A percentile compares a stretch with the other conserved stretches of the same genome.
Evolutionary conservation across 2,888 invertebrate genomes (phyloP).

Genomic region (Cheilosia scutellata): DNA sequence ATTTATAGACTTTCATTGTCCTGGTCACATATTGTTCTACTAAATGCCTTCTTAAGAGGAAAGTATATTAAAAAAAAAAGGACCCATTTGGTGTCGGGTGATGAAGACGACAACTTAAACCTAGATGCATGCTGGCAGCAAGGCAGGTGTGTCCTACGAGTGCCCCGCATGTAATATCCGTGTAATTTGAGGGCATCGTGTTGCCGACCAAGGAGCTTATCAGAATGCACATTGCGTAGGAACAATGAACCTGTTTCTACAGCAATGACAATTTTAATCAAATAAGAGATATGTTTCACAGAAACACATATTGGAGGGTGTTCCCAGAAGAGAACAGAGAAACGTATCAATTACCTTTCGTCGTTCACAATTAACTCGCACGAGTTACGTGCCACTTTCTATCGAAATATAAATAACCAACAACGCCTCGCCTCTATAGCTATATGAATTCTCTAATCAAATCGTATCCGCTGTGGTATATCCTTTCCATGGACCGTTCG

Average conservation of each 20-base stretch:
- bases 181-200: conserved; percentile 44
- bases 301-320: not conserved
- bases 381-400: conserved; percentile 4
- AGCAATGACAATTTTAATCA: conserved; percentile 2
- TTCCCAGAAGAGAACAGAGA: not conserved
- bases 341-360: conserved; percentile 22
- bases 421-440: conserved; percentile 7
- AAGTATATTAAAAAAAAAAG: conserved; percentile 46
- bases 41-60: conserved; percentile 67
- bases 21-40: conserved; percentile 65
- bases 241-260: conserved; percentile 14
- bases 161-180: conserved; percentile 48
- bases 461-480: conserved; percentile 19
- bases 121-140: conserved; percentile 23
- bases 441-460: conserved; percentile 48
- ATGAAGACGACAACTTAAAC: conserved; percentile 55
- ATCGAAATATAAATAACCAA: conserved; percentile 14
- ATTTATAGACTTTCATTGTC: conserved; percentile 72
- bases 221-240: conserved; percentile 39
- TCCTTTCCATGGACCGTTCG: conserved; percentile 36
- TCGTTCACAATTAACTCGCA: conserved; percentile 30
- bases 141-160: conserved; percentile 56
- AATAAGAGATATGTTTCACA: not conserved
- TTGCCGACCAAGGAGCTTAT: conserved; percentile 31
- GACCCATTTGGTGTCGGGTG: conserved; percentile 20